Evolutionary conservation across 2,888 invertebrate species (phyloP), one percentile per base, ranked within the genome.

Genomic region (Calliphora vomitoria): DNA sequence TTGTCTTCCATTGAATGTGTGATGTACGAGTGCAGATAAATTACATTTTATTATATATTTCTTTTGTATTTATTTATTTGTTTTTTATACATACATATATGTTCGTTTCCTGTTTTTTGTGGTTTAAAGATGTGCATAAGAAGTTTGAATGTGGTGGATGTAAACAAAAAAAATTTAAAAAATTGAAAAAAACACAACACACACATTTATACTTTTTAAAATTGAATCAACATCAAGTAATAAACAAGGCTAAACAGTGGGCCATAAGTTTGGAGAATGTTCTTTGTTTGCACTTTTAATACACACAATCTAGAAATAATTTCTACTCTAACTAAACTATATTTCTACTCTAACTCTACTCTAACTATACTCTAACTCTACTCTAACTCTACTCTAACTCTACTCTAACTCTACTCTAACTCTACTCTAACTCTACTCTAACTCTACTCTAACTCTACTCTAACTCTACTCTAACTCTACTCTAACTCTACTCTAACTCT

Each of bases 41-140:
- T 76, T 69, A 69, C 25, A 60, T 76, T 76, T 82, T 69, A 76
- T 75, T 76, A 13, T 53, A 41, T 66, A 53, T 76, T 82, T 35
- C 20, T 62, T 58, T 44, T 4, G 25, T 38, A 31, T 82, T 74
- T 58, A 8, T 66, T 55, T 69, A 8, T 20, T 50, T 44, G 6
- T 82, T 68, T 25, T 44, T n/a, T n/a, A n/a, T n/a, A n/a, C n/a
- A 20, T 25, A 58, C 47, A 25, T n/a, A 41, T 13, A 38, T 84
- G 13, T 72, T 79, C n/a, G 35, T 68, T 80, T 62, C 71, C 66
- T 84, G 62, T 72, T 53, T 62, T 53, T 72, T 81, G 58, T 44
- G 35, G 74, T 44, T 69, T 71, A n/a, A 50, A 41, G 71, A 71
- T 35, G 31, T 38, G 50, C 50, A 55, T 11, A 55, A 71, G 47